Evolutionary conservation across 2,113 vertebrate genomes (phyloP).

Genomic region (Myiozetetes cayanensis): DNA sequence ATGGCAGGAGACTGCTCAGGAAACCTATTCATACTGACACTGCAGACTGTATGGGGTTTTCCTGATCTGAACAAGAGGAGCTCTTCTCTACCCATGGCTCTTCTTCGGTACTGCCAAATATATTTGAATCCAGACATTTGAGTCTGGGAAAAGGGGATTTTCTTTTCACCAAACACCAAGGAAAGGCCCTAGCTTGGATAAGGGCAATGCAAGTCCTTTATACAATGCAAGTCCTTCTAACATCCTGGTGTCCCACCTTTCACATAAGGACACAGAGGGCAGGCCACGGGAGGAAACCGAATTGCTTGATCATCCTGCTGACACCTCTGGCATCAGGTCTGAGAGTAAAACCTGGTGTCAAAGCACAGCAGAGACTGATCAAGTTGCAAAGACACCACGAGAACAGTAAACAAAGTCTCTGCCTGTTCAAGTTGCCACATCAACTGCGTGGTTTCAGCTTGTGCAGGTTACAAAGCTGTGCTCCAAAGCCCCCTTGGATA

Average conservation of each 20-base stretch:
- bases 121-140: background rate
- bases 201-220: background rate
- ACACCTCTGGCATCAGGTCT: background rate
- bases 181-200: background rate
- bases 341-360: background rate
- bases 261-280: background rate
- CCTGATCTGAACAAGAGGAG: background rate
- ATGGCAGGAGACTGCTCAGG: background rate
- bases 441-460: background rate
- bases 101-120: background rate
- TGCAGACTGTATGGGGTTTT: background rate
- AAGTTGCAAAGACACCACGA: background rate
- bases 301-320: background rate
- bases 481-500: background rate
- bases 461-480: background rate
- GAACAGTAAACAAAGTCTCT: background rate
- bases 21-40: background rate
- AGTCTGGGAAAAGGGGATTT: background rate
- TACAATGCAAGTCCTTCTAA: background rate
- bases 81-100: rapidly evolving
- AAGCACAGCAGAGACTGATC: background rate
- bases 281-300: background rate
- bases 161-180: background rate
- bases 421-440: background rate
- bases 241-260: background rate